Conservation (phyloP, 2,888 invertebrate genomes). For the Sphaerophoria taeniata region DNA sequence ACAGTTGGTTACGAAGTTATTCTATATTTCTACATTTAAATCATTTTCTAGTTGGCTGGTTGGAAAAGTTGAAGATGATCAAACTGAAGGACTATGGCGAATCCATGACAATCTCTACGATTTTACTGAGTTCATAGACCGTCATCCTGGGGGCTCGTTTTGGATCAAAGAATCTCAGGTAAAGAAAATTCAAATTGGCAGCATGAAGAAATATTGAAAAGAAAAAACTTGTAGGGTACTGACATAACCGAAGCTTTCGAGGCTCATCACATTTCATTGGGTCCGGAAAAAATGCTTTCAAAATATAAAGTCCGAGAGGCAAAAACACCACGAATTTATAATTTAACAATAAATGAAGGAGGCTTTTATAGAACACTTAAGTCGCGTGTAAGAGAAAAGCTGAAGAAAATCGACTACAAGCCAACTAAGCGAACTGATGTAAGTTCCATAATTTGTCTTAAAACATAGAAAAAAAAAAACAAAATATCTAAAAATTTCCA, state of each 20-base stretch:
- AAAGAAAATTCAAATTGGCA: slow-evolving; percentile 51
- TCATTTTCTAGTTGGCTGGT: slow-evolving; percentile 84
- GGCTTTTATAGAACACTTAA: slow-evolving; percentile 90
- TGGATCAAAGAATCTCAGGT: slow-evolving; percentile 90
- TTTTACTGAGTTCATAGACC: slow-evolving; percentile 89
- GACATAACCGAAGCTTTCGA: slow-evolving; percentile 93
- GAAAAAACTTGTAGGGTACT: slow-evolving; percentile 84
- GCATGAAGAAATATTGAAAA: neutral
- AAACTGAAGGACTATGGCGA: slow-evolving; percentile 91
- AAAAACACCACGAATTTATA: slow-evolving; percentile 86
- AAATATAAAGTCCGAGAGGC: slow-evolving; percentile 88
- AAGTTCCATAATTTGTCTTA: slow-evolving; percentile 67
- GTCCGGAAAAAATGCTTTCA: slow-evolving; percentile 85
- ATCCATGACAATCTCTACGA: slow-evolving; percentile 92
- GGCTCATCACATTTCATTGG: slow-evolving; percentile 86
- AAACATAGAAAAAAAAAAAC: neutral
- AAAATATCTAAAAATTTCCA: slow-evolving; percentile 56
- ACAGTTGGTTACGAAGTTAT: too few relatives aligned
- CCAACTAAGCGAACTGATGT: slow-evolving; percentile 80
- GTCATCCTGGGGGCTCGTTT: slow-evolving; percentile 93
- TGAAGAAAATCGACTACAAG: slow-evolving; percentile 84
- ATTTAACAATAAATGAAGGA: slow-evolving; percentile 88
- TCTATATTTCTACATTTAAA: too few relatives aligned
- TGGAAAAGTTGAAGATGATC: slow-evolving; percentile 87
- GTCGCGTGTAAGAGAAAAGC: slow-evolving; percentile 84